Percentiles rank a stretch among this genome's conserved stretches.
Conservation (phyloP, 2,888 invertebrate species). For the Dasypolia templi region DNA sequence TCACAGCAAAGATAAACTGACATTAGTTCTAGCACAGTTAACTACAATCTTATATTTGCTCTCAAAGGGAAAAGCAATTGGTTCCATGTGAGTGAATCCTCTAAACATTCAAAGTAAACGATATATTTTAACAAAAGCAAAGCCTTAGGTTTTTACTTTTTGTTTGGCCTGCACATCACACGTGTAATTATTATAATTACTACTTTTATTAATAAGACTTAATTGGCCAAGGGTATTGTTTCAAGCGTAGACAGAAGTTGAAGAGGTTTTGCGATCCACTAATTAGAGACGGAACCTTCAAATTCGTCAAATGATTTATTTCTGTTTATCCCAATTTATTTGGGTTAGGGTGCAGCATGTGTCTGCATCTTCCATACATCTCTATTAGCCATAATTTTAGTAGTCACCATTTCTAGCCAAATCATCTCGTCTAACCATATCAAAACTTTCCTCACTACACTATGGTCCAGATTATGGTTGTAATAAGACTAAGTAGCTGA, state of each 20-base stretch:
- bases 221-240: conserved; percentile 40
- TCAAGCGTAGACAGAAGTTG: conserved; percentile 49
- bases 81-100: conserved; percentile 57
- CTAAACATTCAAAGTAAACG: conserved; percentile 58
- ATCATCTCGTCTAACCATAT: background rate
- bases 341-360: background rate
- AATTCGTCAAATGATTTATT: background rate
- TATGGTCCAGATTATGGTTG: background rate
- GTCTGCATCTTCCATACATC: background rate
- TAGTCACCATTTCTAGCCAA: background rate
- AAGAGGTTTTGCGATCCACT: conserved; percentile 10
- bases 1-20: background rate
- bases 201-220: conserved; percentile 44
- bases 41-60: conserved; percentile 12
- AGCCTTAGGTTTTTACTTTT: conserved; percentile 40
- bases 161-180: conserved; percentile 43
- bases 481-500: background rate
- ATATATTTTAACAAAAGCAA: conserved; percentile 54
- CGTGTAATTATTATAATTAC: conserved; percentile 62
- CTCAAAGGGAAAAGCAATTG: conserved; percentile 32
- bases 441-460: background rate
- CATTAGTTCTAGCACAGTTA: background rate
- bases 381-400: background rate
- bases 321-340: background rate
- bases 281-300: conserved; percentile 14